These are phyloP conservation scores for Drosophila kambysellisi DNA, from an alignment of 2,888 invertebrate species.

Conservation along the genomic window DNA sequence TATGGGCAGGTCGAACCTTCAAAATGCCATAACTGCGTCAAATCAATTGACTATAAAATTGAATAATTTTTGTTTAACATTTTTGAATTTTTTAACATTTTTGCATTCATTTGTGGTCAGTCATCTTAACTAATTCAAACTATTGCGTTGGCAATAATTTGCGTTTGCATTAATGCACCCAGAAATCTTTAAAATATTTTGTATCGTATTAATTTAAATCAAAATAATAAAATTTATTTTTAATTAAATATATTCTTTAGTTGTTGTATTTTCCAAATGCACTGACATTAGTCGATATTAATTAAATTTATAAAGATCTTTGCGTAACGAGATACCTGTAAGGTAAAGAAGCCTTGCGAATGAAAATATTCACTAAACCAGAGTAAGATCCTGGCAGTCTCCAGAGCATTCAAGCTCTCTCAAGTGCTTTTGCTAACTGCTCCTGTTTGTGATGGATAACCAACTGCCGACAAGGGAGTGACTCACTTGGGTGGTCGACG, in stretches of 20 bases:
- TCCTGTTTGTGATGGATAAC: constrained; percentile 12
- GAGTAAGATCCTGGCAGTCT: neutral
- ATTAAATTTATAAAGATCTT: neutral
- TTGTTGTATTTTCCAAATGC: too few species aligned
- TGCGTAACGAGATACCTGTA: neutral
- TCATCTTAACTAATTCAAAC: neutral
- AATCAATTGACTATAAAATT: too few species aligned
- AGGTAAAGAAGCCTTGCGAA: neutral
- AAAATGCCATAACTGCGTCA: too few species aligned
- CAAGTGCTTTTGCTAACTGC: neutral
- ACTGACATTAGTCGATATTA: too few species aligned
- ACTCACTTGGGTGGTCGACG: constrained; percentile 46
- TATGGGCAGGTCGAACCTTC: too few species aligned
- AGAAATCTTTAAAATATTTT: too few species aligned
- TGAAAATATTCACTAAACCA: neutral
- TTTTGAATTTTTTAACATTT: neutral
- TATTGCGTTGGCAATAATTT: too few species aligned
- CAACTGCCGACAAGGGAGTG: constrained; percentile 14
- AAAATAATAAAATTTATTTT: neutral
- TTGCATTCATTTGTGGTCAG: neutral
- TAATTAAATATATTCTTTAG: neutral
- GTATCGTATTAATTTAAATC: neutral
- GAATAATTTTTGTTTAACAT: too few species aligned
- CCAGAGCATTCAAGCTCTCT: neutral
- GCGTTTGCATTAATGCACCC: too few species aligned